These are phyloP conservation scores for Dicrurus megarhynchus DNA, from an alignment of 2,113 vertebrate genomes.

Conservation along the genomic window DNA sequence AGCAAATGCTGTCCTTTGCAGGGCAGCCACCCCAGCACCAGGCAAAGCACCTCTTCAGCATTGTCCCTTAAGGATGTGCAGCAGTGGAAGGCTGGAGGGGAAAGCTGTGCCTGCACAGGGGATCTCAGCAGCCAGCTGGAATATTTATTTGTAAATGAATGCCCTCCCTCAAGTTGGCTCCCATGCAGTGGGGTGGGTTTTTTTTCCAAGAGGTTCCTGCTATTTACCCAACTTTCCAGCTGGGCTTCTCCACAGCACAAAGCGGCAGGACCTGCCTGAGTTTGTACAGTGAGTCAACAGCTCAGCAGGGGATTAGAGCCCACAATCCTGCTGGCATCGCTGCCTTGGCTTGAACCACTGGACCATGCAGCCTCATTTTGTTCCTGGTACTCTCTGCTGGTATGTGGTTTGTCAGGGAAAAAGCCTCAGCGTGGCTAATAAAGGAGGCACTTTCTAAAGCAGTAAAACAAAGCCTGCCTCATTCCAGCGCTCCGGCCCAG, in stretches of 20 bases:
- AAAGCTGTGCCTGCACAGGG: background rate
- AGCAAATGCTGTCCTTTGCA: background rate
- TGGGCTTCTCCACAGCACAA: conserved; percentile 14
- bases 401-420: conserved; percentile 46
- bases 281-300: conserved; percentile 62
- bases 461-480: background rate
- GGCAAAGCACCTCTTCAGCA: background rate
- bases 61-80: too few relatives aligned
- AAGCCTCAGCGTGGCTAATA: background rate
- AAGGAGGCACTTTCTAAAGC: conserved; percentile 1
- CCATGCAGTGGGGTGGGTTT: background rate
- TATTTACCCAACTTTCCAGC: conserved; percentile 53
- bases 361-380: conserved; percentile 44
- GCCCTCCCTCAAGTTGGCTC: background rate
- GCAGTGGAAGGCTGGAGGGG: background rate
- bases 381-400: conserved; percentile 23
- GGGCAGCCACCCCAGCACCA: background rate
- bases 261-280: conserved; percentile 26
- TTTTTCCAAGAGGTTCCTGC: background rate
- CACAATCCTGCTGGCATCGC: conserved; percentile 34
- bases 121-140: background rate
- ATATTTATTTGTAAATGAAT: background rate
- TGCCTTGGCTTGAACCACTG: conserved; percentile 21
- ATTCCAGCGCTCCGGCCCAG: fast-evolving
- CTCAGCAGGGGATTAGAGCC: conserved; percentile 57